Base-by-base conservation (phyloP, 2,113 vertebrate species). In the Anhinga anhinga region DNA sequence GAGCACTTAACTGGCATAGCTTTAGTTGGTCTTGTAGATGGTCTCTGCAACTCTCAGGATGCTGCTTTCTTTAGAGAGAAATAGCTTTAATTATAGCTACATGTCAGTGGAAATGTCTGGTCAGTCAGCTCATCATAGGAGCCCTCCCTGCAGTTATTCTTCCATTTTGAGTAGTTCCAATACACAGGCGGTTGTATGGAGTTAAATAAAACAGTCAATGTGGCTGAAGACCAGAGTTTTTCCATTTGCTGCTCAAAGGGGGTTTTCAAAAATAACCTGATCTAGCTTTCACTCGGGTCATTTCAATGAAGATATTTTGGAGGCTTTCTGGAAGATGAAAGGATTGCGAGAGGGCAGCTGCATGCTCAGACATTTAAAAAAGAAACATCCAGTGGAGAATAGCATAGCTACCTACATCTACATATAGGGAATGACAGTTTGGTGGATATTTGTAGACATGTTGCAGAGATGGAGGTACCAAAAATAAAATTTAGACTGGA, bases 211-310 rank as follows among this genome's bases (percentile, higher is more conserved):
- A 78, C 72, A 25, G 81, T 16, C 74, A 38, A 2, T 69, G 67
- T 76, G 91, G 52, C 91, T 82, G 59, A 47, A 15, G 77, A 88
- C 7, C 56, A 47, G 81, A 38, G 56, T 26, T 73, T 80, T 56
- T 87, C 66, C 73, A 70, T 93, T 82, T 58, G 45, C 58, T 85
- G 34, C 95, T 91, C 71, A 14, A 32, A 93, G 69, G 53, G 59
- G 27, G 78, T 95, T 86, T 91, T 86, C 65, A 40, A 91, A 96
- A 95, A 97, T 91, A 96, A 81, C 73, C 62, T 2, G 20, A 12
- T 95, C 32, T 44, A 22, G 7, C 90, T 97, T 94, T 82, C 27
- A 2, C 92, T 95, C 73, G 87, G 44, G 79, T 65, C 80, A 45
- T 93, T 86, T 91, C 91, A 73, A 80, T 55, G 47, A 95, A 77